phyloP scores from a whole-genome alignment of 2,113 vertebrate species.

The Reinhardtius hippoglossoides region DNA sequence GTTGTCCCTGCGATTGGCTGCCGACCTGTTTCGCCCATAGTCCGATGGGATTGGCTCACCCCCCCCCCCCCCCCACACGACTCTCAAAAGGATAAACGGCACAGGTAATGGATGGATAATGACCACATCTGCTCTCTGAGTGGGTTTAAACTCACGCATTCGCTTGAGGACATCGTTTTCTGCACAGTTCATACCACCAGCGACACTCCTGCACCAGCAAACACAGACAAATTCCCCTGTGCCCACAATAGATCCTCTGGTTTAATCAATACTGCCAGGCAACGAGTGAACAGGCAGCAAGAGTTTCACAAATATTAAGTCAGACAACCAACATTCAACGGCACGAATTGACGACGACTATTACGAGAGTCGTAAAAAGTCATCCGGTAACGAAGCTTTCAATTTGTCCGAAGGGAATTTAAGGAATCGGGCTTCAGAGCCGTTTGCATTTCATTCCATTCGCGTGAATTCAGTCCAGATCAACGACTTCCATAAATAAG shows the following conservation, averaged over 20 bases:
- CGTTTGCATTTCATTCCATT: slow-evolving; percentile 18
- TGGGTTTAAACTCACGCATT: not conserved
- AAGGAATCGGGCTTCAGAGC: not conserved
- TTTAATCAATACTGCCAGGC: slow-evolving; percentile 28
- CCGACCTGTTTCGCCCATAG: too few relatives aligned
- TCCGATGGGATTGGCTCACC: too few relatives aligned
- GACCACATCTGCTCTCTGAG: not conserved
- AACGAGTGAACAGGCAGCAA: not conserved
- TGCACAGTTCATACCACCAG: not conserved
- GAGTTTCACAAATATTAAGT: slow-evolving; percentile 3
- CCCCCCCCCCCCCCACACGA: too few relatives aligned
- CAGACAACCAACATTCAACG: not conserved
- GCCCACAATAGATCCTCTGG: not conserved
- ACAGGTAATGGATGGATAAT: not conserved
- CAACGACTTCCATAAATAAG: slow-evolving; percentile 3
- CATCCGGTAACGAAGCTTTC: slow-evolving; percentile 36
- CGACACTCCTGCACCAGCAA: not conserved
- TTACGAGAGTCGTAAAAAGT: slow-evolving; percentile 13
- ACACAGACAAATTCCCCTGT: not conserved
- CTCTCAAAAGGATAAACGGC: too few relatives aligned
- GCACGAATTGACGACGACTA: not conserved
- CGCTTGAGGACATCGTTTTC: not conserved
- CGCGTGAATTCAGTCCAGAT: slow-evolving; percentile 34
- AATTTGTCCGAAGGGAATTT: slow-evolving; percentile 30
- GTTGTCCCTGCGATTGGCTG: too few relatives aligned